Evolutionary conservation across 2,888 invertebrate species (phyloP).

Genomic region (Leptinotarsa rubiginosa): DNA sequence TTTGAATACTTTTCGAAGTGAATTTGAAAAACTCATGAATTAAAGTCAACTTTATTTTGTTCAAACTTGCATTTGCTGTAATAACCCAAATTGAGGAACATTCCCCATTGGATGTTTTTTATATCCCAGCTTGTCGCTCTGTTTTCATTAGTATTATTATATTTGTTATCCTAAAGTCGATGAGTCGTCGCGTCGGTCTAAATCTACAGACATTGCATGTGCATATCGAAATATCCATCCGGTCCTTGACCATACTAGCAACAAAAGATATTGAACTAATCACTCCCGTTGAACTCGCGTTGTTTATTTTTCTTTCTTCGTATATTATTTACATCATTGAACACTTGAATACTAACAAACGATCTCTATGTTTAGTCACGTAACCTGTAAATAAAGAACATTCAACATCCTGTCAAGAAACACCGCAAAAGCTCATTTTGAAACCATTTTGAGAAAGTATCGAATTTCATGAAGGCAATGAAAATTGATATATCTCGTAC

Average conservation of each 20-base stretch:
- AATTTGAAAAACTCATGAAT: too few relatives aligned
- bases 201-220: neutral
- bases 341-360: conserved; percentile 11
- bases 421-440: conserved; percentile 11
- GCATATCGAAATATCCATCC: neutral
- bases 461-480: conserved; percentile 1
- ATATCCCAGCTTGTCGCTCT: too few relatives aligned
- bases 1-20: too few relatives aligned
- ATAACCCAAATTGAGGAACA: too few relatives aligned
- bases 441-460: conserved; percentile 6
- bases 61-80: too few relatives aligned
- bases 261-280: neutral
- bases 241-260: neutral
- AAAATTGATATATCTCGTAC: neutral
- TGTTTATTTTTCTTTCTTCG: neutral
- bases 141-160: too few relatives aligned
- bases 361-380: conserved; percentile 16
- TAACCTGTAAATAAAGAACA: conserved; percentile 8
- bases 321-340: conserved; percentile 7
- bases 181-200: neutral
- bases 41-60: too few relatives aligned
- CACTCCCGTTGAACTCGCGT: neutral
- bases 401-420: conserved; percentile 20
- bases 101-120: too few relatives aligned
- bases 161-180: neutral